Percentiles rank a stretch among this genome's conserved stretches.
Conservation (phyloP, 37 sponge, comb jelly and placozoan species). For the Aplysina aerophoba region DNA sequence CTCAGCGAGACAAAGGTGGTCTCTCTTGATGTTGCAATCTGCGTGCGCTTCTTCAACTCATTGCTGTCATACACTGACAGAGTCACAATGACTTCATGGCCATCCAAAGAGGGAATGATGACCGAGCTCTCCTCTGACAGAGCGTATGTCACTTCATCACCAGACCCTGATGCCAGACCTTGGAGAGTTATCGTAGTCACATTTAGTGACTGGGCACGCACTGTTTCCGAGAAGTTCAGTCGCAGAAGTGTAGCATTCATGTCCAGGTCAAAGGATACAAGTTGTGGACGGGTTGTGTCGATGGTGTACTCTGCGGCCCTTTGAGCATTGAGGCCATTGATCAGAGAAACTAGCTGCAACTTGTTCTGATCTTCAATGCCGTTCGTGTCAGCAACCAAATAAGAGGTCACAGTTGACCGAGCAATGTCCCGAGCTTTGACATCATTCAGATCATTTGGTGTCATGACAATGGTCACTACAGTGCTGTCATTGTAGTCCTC, state of each 20-base stretch:
- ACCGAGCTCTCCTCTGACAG: conserved; percentile 28
- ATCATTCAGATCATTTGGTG: conserved; percentile 73
- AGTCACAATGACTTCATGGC: conserved; percentile 18
- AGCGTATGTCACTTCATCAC: conserved; percentile 40
- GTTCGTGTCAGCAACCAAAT: conserved; percentile 67
- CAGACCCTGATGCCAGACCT: conserved; percentile 31
- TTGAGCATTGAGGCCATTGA: conserved; percentile 75
- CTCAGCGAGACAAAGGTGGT: conserved; percentile 75
- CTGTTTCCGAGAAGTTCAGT: conserved; percentile 86
- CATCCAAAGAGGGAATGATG: conserved; percentile 2
- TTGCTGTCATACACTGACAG: conserved; percentile 74
- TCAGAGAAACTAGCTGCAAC: conserved; percentile 59
- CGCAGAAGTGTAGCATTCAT: conserved; percentile 64
- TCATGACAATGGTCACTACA: conserved; percentile 64
- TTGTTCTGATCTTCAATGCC: conserved; percentile 77
- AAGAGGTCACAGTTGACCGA: conserved; percentile 68
- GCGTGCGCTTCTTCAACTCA: conserved; percentile 71
- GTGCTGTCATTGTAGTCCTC: conserved; percentile 66
- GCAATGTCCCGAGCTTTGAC: conserved; percentile 81
- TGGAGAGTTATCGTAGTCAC: conserved; percentile 70
- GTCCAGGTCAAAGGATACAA: conserved; percentile 68
- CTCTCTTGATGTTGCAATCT: conserved; percentile 50
- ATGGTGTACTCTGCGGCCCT: conserved; percentile 69
- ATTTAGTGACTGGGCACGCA: conserved; percentile 61
- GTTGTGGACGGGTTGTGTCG: conserved; percentile 80